These are phyloP conservation scores for Volucella bombylans DNA, from an alignment of 2,888 invertebrate genomes.

Conservation along the genomic window DNA sequence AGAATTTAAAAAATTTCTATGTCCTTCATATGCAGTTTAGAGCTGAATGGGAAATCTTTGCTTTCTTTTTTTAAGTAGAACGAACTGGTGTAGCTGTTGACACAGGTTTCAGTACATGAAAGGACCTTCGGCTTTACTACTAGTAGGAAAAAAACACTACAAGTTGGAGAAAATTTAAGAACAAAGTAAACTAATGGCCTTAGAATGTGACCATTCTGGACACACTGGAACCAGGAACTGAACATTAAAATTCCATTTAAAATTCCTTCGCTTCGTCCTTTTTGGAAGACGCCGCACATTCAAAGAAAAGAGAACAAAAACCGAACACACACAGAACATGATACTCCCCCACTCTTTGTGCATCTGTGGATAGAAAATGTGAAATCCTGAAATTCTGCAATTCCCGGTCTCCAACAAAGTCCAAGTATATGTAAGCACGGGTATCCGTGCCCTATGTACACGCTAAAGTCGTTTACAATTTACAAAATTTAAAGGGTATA, in stretches of 20 bases:
- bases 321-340: background rate
- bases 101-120: constrained; percentile 10
- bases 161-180: constrained; percentile 44
- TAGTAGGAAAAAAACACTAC: background rate
- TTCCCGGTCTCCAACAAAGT: constrained; percentile 36
- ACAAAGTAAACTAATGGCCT: constrained; percentile 70
- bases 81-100: constrained; percentile 20
- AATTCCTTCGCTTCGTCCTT: constrained; percentile 60
- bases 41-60: constrained; percentile 22
- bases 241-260: constrained; percentile 73
- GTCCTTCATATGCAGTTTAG: constrained; percentile 47
- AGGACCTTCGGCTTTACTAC: background rate
- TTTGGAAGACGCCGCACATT: constrained; percentile 21
- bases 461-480: constrained; percentile 51
- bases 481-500: constrained; percentile 48
- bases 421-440: too few species aligned
- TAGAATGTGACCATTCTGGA: constrained; percentile 49
- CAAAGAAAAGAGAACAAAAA: constrained; percentile 11
- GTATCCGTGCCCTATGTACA: constrained; percentile 35
- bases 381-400: constrained; percentile 24
- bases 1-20: constrained; percentile 39
- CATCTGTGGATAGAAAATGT: constrained; percentile 56
- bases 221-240: constrained; percentile 46
- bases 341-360: constrained; percentile 14
- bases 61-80: background rate